Evolutionary conservation across 2,888 invertebrate genomes (phyloP), one percentile per base, ranked within the genome.

Genomic region (Epirrhoe alternata): DNA sequence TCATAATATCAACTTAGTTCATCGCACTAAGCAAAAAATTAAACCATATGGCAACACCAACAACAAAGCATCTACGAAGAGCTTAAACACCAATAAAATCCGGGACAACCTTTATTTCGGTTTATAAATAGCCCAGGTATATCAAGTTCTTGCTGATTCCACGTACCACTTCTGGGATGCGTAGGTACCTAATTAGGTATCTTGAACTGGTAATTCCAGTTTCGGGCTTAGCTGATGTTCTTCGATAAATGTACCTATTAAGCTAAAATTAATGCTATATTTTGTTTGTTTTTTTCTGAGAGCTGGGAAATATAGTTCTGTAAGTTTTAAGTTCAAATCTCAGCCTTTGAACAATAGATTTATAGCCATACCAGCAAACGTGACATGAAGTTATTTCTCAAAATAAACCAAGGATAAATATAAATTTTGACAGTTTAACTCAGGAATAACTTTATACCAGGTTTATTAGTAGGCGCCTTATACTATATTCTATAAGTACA

Each of bases 71-170:
- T 57, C 59, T 57, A 64, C 55, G 38, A 60, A 57, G 61, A 47
- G 52, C 51, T 30, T 47, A 47, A 59, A 59, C 45, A 54, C 51
- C 51, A 10, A 56, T 67, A 38, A 67, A 67, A 72, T 68, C 56
- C 70, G 61, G 68, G 68, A 68, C 52, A 49, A 47, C n/a, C 57
- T 70, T 83, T 84, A 79, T 84, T 85, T 81, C 77, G 67, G 72
- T 82, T 77, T 82, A 83, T 77, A 82, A 82, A 84, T 84, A 85
- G 78, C 79, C n/a, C 70, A 74, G 74, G 75, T 77, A 68, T 68
- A 71, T 70, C 72, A 70, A 69, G 72, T 64, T 66, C 71, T 61
- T 50, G 62, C 56, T 63, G 70, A 64, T 62, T 72, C 69, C 61
- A 63, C 64, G 69, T 70, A 73, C 71, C 10, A n/a, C 47, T 16